Base-by-base conservation (phyloP, 2,113 vertebrate species). In the Corvus hawaiiensis region DNA sequence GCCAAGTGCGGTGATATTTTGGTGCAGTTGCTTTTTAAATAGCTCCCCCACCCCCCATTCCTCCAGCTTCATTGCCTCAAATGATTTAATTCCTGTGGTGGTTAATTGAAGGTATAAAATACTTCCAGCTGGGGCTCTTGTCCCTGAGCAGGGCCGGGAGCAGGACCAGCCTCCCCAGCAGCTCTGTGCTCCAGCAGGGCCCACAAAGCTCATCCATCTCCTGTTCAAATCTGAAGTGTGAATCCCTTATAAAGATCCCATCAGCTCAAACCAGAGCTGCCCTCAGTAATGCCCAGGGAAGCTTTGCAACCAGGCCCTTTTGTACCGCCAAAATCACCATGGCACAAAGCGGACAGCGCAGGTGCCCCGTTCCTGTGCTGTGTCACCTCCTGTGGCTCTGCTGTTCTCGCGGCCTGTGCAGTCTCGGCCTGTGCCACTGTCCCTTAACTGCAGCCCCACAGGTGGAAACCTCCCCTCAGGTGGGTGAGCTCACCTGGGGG, bases 301-400 rank as follows among this genome's bases (percentile, higher is more conserved):
- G 8, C 9, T 18, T 30, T 7, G 15, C 35, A 30, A 2, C 56
- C 61, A 55, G 66, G 7, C 21, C 27, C 35, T 71, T 37, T 20
- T 3, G 4, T 17, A 10, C 14, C 26, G 27, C 30, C 19, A 23
- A 4, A 37, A 16, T 1, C 0, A 30, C 2, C 8, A 5, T 3
- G 8, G 46, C 46, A 18, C 37, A 6, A 35, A 46, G 73, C 35
- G 2, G 7, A 7, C 0, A 6, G 54, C 6, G 49, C 7, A 0
- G 0, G 0, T 11, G 44, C n/a, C 43, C 52, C 33, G 9, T 23
- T 16, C 7, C 67, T 24, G 72, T 13, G 41, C 64, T 56, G 46
- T 7, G 51, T 6, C 46, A 3, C 5, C 75, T 35, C 58, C 32
- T 17, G 16, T 5, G 32, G 51, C 35, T 32, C 8, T 1, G 0